Conservation (phyloP, 2,888 invertebrate genomes). For the Agrochola litura region DNA sequence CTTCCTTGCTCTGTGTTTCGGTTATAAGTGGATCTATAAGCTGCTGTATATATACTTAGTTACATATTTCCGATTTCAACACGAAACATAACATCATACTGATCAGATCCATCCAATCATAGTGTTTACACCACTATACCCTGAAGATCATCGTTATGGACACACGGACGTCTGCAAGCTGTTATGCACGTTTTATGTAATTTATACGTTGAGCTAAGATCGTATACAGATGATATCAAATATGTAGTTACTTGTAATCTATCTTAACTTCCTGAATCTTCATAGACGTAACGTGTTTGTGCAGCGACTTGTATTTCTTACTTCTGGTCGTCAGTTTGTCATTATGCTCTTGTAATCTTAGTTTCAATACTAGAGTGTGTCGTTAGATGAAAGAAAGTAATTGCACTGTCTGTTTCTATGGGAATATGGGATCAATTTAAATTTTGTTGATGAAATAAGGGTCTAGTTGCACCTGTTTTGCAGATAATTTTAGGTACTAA, state of each 20-base stretch:
- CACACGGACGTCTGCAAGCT: constrained; percentile 6
- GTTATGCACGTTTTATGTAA: constrained; percentile 52
- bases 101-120: constrained; percentile 32
- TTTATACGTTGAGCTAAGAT: constrained; percentile 38
- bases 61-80: background rate
- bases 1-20: background rate
- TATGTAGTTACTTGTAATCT: constrained; percentile 57
- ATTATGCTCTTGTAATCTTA: constrained; percentile 48
- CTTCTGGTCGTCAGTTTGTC: constrained; percentile 41
- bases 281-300: constrained; percentile 38
- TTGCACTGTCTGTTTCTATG: constrained; percentile 1
- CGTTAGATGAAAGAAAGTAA: constrained; percentile 18
- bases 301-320: constrained; percentile 36
- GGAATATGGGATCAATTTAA: background rate
- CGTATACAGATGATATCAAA: constrained; percentile 53
- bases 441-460: background rate
- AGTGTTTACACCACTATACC: constrained; percentile 34
- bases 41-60: background rate
- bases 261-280: constrained; percentile 54
- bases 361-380: constrained; percentile 12
- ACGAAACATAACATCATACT: background rate
- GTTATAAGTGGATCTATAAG: background rate
- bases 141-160: constrained; percentile 26
- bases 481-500: background rate
- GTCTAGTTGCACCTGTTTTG: background rate